Percentiles rank a stretch among this genome's conserved stretches.
These are phyloP conservation scores for Lampris incognitus DNA, from an alignment of 2,113 vertebrate species.

Conservation along the genomic window DNA sequence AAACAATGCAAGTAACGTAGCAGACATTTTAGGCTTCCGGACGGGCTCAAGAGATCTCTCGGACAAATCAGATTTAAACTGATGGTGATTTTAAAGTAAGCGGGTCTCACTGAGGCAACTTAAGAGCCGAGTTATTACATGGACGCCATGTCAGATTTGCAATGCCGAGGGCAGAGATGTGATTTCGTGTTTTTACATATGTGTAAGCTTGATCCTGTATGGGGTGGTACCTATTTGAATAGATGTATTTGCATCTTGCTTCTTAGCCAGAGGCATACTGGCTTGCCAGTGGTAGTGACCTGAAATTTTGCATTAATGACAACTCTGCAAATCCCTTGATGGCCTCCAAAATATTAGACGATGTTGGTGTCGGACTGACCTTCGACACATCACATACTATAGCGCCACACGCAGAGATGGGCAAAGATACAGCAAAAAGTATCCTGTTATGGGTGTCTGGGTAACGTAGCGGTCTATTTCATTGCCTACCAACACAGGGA, in stretches of 20 bases:
- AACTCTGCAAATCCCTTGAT: conserved; percentile 66
- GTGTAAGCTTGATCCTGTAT: conserved; percentile 53
- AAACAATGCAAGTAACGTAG: conserved; percentile 30
- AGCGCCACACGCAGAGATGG: conserved; percentile 47
- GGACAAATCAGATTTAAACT: conserved; percentile 14
- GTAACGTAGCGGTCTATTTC: too few species aligned
- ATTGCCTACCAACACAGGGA: too few species aligned
- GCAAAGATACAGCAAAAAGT: conserved; percentile 23
- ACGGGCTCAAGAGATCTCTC: not conserved
- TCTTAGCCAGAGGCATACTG: conserved; percentile 77
- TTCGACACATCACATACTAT: conserved; percentile 56
- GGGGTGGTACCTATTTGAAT: conserved; percentile 79
- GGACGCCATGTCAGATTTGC: conserved; percentile 32
- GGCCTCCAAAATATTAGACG: conserved; percentile 53
- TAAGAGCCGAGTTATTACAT: too few species aligned
- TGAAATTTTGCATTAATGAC: conserved; percentile 81
- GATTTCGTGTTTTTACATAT: conserved; percentile 49
- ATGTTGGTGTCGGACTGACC: conserved; percentile 60
- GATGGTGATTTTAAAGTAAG: conserved; percentile 1
- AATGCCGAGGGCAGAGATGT: conserved; percentile 25
- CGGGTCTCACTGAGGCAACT: not conserved
- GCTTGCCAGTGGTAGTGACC: conserved; percentile 75
- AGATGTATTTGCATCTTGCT: conserved; percentile 83
- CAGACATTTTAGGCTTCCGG: too few species aligned
- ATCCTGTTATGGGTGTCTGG: too few species aligned